Base-by-base conservation (phyloP, 2,888 invertebrate species). In the Siphonodentalium dalli region DNA sequence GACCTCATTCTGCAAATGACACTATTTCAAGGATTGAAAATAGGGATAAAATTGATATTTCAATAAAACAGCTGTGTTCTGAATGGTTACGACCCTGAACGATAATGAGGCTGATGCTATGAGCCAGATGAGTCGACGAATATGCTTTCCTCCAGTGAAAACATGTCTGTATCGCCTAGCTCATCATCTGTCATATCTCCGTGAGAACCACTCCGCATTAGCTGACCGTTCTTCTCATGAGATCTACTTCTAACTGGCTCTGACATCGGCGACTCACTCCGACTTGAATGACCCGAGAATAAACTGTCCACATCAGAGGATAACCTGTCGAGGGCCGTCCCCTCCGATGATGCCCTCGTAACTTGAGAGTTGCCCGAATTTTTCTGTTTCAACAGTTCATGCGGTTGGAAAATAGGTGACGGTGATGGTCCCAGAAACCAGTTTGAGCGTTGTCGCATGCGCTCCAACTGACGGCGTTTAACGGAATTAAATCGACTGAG, bases 371-470 rank as follows among this genome's bases (percentile, higher is more conserved):
- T 72, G 65, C 72, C 73, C 60, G 74, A 69, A 54, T 61, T 61
- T 62, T 67, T 65, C 46, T 48, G 53, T 54, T 58, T 45, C 51
- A 68, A 53, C 40, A 52, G 54, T 56, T 64, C 61, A 46, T 59
- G 61, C 8, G 56, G 58, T 37, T 46, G 58, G 42, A 58, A 56
- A 26, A 58, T 46, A 41, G 31, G 55, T 49, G 24, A 33, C n/a
- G 24, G 49, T 44, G 40, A 43, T 93, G 87, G 75, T 54, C 74
- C 73, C 24, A 75, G 67, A 86, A 95, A 97, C 97, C 97, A 98
- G 85, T 97, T 95, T 57, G 95, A 95, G 71, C 97, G 88, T 67
- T 95, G 94, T 81, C 92, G 89, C 93, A 98, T 94, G 72, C 97
- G 88, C 81, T 93, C 93, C 65, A 95, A 90, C 86, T 98, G 97